phyloP scores from a whole-genome alignment of 2,113 vertebrate species.

The Tachycineta bicolor region DNA sequence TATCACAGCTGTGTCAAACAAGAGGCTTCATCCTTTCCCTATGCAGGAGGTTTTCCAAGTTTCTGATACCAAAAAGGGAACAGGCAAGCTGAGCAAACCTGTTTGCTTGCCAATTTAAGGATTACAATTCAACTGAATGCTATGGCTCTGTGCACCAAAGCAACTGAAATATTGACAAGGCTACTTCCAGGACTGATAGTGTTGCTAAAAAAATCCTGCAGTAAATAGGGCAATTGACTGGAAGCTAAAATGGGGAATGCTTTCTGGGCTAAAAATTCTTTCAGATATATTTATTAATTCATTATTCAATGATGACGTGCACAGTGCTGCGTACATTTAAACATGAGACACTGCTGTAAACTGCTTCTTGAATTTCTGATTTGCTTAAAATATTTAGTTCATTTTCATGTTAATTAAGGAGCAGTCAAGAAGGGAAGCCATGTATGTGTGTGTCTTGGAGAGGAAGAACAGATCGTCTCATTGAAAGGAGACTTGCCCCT shows the following conservation, averaged over 20 bases:
- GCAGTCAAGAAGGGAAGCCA: not conserved
- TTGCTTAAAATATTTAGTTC: conserved; percentile 60
- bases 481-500: not conserved
- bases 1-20: not conserved
- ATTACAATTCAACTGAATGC: conserved; percentile 41
- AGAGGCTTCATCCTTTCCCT: not conserved
- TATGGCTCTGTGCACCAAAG: conserved; percentile 31
- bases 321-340: not conserved
- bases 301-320: conserved; percentile 38
- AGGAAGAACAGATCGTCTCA: not conserved
- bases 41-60: not conserved
- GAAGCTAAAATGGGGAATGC: conserved; percentile 20
- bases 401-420: conserved; percentile 55
- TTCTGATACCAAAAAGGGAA: conserved; percentile 37
- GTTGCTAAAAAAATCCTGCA: conserved; percentile 5
- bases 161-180: conserved; percentile 64
- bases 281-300: conserved; percentile 59
- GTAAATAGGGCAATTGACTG: conserved; percentile 60
- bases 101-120: conserved; percentile 49
- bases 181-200: conserved; percentile 4
- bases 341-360: not conserved
- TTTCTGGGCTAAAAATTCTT: conserved; percentile 50
- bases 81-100: conserved; percentile 48
- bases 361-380: conserved; percentile 38
- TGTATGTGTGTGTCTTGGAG: not conserved